Evolutionary conservation across 2,888 invertebrate species (phyloP).

Genomic region (Drosophila helvetica): DNA sequence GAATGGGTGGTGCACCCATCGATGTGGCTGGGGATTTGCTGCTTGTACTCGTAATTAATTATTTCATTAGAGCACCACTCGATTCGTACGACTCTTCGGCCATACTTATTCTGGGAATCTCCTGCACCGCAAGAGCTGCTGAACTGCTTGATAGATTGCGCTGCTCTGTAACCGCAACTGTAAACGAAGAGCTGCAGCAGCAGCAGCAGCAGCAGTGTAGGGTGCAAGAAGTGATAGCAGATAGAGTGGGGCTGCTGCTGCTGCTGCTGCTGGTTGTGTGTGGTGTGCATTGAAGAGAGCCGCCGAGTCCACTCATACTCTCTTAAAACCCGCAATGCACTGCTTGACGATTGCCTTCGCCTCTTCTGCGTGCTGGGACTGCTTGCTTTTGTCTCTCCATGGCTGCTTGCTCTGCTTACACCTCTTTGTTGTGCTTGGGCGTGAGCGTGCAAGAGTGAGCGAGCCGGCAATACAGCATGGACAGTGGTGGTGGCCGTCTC

Average conservation of each 20-base stretch:
- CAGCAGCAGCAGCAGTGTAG: background rate
- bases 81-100: constrained; percentile 48
- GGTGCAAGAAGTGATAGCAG: constrained; percentile 1
- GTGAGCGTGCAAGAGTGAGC: constrained; percentile 48
- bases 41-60: constrained; percentile 67
- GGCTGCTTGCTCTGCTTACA: background rate
- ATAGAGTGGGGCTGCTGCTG: background rate
- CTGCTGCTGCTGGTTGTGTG: no score
- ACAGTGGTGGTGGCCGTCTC: constrained; percentile 35
- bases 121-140: background rate
- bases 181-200: background rate
- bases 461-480: constrained; percentile 67
- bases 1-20: constrained; percentile 13
- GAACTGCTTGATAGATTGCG: background rate
- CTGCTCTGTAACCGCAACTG: background rate
- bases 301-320: background rate
- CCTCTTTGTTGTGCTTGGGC: constrained; percentile 41
- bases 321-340: constrained; percentile 20
- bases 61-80: constrained; percentile 73
- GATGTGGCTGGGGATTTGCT: constrained; percentile 36
- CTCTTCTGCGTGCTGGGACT: constrained; percentile 12
- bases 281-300: background rate
- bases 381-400: constrained; percentile 18
- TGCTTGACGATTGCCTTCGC: constrained; percentile 4
- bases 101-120: background rate